These are phyloP conservation scores for Catocala nupta DNA, from an alignment of 2,888 invertebrate species.

Conservation along the genomic window DNA sequence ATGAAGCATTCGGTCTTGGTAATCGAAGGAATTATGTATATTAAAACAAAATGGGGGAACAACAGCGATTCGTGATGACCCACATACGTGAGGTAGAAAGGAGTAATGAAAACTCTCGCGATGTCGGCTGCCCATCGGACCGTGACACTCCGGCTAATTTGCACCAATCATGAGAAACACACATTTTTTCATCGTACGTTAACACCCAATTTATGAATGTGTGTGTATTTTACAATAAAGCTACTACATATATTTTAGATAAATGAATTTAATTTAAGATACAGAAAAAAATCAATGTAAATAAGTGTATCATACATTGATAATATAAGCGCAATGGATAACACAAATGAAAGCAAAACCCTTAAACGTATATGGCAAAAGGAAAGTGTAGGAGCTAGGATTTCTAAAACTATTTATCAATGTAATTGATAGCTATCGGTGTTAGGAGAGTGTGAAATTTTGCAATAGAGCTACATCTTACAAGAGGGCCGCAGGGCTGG, in stretches of 20 bases:
- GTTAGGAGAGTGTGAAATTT: constrained; percentile 80
- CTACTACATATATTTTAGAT: neutral
- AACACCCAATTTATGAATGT: constrained; percentile 1
- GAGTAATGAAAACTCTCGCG: constrained; percentile 67
- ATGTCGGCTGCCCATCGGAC: constrained; percentile 69
- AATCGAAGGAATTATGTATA: constrained; percentile 48
- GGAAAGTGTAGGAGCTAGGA: constrained; percentile 62
- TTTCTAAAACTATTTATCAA: constrained; percentile 72
- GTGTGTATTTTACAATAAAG: neutral
- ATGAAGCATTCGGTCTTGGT: constrained; percentile 26
- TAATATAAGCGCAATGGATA: neutral
- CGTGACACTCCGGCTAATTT: constrained; percentile 62
- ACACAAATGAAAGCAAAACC: constrained; percentile 25
- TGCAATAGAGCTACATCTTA: constrained; percentile 75
- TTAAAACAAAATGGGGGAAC: constrained; percentile 64
- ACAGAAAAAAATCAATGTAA: too few relatives aligned
- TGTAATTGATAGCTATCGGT: constrained; percentile 75
- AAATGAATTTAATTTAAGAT: too few relatives aligned
- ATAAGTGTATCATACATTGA: too few relatives aligned
- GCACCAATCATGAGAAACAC: constrained; percentile 47
- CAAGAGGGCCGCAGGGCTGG: constrained; percentile 82
- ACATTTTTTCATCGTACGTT: constrained; percentile 5
- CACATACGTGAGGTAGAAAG: constrained; percentile 71
- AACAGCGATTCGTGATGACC: constrained; percentile 76
- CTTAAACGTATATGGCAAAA: constrained; percentile 35